A percentile compares a stretch with the other conserved stretches of the same genome.
Evolutionary conservation across 2,113 vertebrate genomes (phyloP).

Genomic region (Plotosus lineatus): DNA sequence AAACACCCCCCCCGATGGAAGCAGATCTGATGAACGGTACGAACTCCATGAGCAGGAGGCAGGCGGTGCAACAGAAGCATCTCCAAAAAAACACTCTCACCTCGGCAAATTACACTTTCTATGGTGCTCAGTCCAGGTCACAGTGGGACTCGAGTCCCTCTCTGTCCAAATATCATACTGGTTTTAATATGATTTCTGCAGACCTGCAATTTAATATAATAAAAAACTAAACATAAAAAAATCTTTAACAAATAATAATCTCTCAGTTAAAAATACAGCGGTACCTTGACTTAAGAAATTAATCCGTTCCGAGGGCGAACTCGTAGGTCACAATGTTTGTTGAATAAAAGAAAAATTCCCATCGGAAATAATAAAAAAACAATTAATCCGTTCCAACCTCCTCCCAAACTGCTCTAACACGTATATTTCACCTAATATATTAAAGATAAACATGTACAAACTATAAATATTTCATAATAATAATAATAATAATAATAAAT

Average conservation of each 20-base stretch:
- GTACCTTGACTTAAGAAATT: too few relatives aligned
- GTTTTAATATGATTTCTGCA: not conserved
- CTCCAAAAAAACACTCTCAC: not conserved
- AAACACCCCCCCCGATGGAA: conserved; percentile 4
- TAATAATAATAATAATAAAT: too few relatives aligned
- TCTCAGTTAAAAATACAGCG: not conserved
- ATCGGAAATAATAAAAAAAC: too few relatives aligned
- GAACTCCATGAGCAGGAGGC: not conserved
- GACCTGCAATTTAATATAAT: too few relatives aligned
- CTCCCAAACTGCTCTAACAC: too few relatives aligned
- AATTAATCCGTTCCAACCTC: too few relatives aligned
- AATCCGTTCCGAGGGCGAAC: too few relatives aligned
- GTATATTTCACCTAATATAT: too few relatives aligned
- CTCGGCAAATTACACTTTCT: conserved; percentile 1
- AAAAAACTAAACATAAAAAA: not conserved
- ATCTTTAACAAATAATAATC: not conserved
- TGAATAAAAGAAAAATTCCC: too few relatives aligned
- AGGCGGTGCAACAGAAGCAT: not conserved
- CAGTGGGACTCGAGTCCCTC: not conserved
- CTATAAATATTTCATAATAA: too few relatives aligned
- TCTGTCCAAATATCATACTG: not conserved
- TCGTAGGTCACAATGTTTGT: too few relatives aligned
- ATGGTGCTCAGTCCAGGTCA: not conserved
- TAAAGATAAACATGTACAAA: too few relatives aligned
- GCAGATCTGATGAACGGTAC: conserved; percentile 8